Evolutionary conservation across 2,113 vertebrate genomes (phyloP), one percentile per base, ranked within the genome.

Genomic region (Xiphophorus maculatus): DNA sequence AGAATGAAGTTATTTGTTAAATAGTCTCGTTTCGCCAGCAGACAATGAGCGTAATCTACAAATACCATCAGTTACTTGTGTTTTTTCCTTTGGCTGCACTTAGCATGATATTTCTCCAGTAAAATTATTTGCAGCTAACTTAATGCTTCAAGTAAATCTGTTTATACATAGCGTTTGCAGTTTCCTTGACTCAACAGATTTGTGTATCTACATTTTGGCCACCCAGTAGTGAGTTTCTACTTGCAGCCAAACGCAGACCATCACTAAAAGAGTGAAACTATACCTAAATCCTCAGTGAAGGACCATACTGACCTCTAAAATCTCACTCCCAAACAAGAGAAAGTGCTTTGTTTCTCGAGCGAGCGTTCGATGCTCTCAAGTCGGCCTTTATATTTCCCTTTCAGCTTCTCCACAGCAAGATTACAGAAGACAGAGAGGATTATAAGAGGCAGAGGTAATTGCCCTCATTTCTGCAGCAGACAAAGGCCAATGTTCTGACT

Each of bases 401-500:
- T 86, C 77, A 84, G 69, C 40, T 77, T 84, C 80, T 82, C 66
- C 68, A 74, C 74, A 74, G 29, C 19, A 30, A 82, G 74, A 89
- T 90, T 79, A 87, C 77, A 86, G 81, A 78, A 75, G 74, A 74
- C 74, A 62, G 74, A 12, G 40, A 88, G 74, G 76, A 63, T 86
- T 74, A 83, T 69, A 78, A 87, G 79, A 82, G 86, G 71, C 80
- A 37, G 71, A 78, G 79, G 89, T 93, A 84, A 93, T 89, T 77
- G 88, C 80, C 89, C 90, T 61, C 72, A 90, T 90, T n/a, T 87
- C 86, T 63, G 63, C 58, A 1, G 35, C 84, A 86, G 87, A 94
- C 89, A 92, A 93, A 94, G 90, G 85, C 79, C 66, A 84, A 83
- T 85, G 86, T 92, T 92, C 88, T 77, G 88, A 70, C 90, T 88